Base-by-base conservation (phyloP, 2,113 vertebrate species). In the Syrmaticus mikado region DNA sequence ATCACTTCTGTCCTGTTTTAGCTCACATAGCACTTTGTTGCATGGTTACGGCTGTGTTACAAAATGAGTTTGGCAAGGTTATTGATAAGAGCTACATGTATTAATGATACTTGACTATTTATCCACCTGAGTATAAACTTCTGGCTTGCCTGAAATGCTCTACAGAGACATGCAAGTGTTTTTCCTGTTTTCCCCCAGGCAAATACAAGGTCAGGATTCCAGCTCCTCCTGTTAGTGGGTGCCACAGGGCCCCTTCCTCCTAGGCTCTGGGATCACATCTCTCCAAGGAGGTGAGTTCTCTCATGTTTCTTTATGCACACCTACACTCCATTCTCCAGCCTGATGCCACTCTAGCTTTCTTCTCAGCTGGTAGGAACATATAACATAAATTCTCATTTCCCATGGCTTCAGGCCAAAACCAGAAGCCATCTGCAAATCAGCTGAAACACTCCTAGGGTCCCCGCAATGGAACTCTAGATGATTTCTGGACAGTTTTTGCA, bases 351-450 rank as follows among this genome's bases (percentile, higher is more conserved):
- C 46, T 40, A 75, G 19, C 28, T 78, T 90, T 84, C 22, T 83
- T 87, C n/a, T 79, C 43, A 40, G 38, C 11, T 3, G 5, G 40
- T 15, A 89, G n/a, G 73, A 81, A 55, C 38, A 34, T 55, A 19
- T 50, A 93, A 71, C 62, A 13, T 64, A 58, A 78, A 24, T 60
- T 34, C 40, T 50, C 18, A 93, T 74, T 92, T 88, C 68, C 71
- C 79, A 50, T 53, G 71, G 67, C 82, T 94, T 74, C 87, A 64
- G 18, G 67, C 64, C 67, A 88, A 88, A 92, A 48, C 14, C 32
- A 36, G 18, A 66, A 92, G 64, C 89, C 67, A 64, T 50, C 50
- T 43, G 61, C 32, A 91, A 66, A 62, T 95, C 79, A 91, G 71
- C 71, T 74, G 93, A 83, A 91, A 55, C 38, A 9, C 46, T 80